These are phyloP conservation scores for Siphonodentalium dalli DNA, from an alignment of 2,888 invertebrate genomes.

Conservation along the genomic window DNA sequence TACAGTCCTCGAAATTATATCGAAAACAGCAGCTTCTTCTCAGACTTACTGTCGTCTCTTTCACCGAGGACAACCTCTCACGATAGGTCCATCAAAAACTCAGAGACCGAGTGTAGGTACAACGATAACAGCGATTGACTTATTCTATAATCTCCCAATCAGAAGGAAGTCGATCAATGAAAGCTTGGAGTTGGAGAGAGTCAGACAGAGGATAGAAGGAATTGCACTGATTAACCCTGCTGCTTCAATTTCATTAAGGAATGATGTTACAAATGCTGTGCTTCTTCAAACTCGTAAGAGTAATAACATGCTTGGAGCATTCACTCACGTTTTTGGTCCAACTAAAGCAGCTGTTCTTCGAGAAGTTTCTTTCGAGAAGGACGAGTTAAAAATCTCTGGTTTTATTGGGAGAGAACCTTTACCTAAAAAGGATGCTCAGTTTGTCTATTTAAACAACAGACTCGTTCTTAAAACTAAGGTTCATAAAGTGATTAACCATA, in stretches of 20 bases:
- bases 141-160: conserved; percentile 73
- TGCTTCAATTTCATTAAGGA: conserved; percentile 74
- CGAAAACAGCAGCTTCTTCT: conserved; percentile 65
- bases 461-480: conserved; percentile 69
- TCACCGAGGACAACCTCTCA: conserved; percentile 67
- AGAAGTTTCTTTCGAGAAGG: conserved; percentile 64
- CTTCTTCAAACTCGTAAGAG: conserved; percentile 72
- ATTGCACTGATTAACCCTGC: conserved; percentile 74
- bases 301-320: conserved; percentile 69
- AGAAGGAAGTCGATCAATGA: conserved; percentile 70
- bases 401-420: conserved; percentile 69
- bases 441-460: conserved; percentile 75
- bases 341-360: conserved; percentile 62
- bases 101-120: conserved; percentile 76
- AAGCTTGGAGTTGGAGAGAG: conserved; percentile 71
- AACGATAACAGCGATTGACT: conserved; percentile 75
- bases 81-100: conserved; percentile 53
- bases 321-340: conserved; percentile 68
- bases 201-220: conserved; percentile 71
- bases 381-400: conserved; percentile 70
- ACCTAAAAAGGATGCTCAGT: conserved; percentile 69
- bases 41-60: conserved; percentile 72
- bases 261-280: conserved; percentile 72
- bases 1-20: conserved; percentile 71
- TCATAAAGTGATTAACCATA: conserved; percentile 66